Evolutionary conservation across 1,140 invertebrate species (phyloP).

Genomic region (Temnothorax longispinosus): DNA sequence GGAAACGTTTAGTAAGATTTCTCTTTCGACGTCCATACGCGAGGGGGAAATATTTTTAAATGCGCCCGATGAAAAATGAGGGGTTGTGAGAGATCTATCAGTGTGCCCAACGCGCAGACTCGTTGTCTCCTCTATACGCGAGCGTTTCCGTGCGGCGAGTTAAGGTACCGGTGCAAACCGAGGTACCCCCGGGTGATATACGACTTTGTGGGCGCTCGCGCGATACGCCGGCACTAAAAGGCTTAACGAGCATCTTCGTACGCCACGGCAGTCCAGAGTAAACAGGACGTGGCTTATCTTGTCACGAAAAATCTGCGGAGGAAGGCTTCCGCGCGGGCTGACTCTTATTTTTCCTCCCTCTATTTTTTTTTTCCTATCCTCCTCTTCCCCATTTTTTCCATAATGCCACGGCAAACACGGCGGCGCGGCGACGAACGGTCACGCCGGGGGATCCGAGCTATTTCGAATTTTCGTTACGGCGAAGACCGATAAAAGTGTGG

Average conservation of each 20-base stretch:
- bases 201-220: constrained; percentile 80
- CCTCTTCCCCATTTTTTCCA: constrained; percentile 59
- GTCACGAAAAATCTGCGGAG: constrained; percentile 84
- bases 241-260: constrained; percentile 85
- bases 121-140: constrained; percentile 73
- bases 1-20: constrained; percentile 21
- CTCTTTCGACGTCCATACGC: neutral
- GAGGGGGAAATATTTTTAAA: constrained; percentile 13
- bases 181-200: constrained; percentile 81
- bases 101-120: constrained; percentile 72
- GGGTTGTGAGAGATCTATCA: constrained; percentile 59
- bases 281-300: constrained; percentile 86
- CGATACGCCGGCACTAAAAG: constrained; percentile 84
- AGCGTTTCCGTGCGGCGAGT: constrained; percentile 70
- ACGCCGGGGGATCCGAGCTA: constrained; percentile 25
- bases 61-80: constrained; percentile 21
- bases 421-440: constrained; percentile 51
- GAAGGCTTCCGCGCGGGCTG: constrained; percentile 72
- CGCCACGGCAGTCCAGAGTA: constrained; percentile 80
- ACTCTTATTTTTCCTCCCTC: constrained; percentile 75
- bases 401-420: constrained; percentile 66
- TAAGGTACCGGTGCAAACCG: constrained; percentile 69
- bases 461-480: constrained; percentile 46
- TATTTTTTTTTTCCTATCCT: constrained; percentile 13
- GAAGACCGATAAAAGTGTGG: constrained; percentile 43